These are phyloP conservation scores for Drosophila subobscura DNA, from an alignment of 1,140 invertebrate genomes.

Conservation along the genomic window DNA sequence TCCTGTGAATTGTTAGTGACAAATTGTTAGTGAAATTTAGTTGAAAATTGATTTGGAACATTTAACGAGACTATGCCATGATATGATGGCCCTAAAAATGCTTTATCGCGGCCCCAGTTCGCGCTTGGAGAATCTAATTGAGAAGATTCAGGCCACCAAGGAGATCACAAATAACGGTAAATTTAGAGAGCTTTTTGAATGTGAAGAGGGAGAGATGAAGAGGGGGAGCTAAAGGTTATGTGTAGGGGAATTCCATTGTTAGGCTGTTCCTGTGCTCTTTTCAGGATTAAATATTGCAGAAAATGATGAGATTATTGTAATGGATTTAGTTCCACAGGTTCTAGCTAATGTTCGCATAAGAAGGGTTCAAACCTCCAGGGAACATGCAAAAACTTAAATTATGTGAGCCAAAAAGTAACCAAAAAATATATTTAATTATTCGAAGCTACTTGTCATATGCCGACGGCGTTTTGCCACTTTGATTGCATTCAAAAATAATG, in stretches of 20 bases:
- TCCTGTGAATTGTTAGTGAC: background rate
- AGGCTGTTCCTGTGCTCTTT: background rate
- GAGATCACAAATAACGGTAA: conserved; percentile 84
- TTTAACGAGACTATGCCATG: conserved; percentile 67
- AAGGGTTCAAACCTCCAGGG: too few relatives aligned
- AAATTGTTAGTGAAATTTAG: conserved; percentile 11
- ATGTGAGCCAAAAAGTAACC: background rate
- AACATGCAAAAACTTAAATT: too few relatives aligned
- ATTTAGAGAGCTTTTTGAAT: background rate
- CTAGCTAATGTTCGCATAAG: too few relatives aligned
- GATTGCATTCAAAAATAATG: background rate
- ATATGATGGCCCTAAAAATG: conserved; percentile 85
- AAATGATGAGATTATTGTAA: too few relatives aligned
- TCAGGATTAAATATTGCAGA: background rate
- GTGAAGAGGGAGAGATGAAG: background rate
- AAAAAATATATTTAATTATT: background rate
- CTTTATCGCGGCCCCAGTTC: conserved; percentile 92
- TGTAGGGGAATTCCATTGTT: too few relatives aligned
- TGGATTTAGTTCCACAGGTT: too few relatives aligned
- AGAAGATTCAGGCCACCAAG: conserved; percentile 93
- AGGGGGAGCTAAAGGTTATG: too few relatives aligned
- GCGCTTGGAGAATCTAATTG: conserved; percentile 90
- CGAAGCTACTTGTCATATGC: background rate
- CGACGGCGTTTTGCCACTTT: conserved; percentile 5
- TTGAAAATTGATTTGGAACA: conserved; percentile 5